Percentiles rank a stretch among this genome's conserved stretches.
These are phyloP conservation scores for Nerophis lumbriciformis DNA, from an alignment of 2,113 vertebrate genomes.

Conservation along the genomic window DNA sequence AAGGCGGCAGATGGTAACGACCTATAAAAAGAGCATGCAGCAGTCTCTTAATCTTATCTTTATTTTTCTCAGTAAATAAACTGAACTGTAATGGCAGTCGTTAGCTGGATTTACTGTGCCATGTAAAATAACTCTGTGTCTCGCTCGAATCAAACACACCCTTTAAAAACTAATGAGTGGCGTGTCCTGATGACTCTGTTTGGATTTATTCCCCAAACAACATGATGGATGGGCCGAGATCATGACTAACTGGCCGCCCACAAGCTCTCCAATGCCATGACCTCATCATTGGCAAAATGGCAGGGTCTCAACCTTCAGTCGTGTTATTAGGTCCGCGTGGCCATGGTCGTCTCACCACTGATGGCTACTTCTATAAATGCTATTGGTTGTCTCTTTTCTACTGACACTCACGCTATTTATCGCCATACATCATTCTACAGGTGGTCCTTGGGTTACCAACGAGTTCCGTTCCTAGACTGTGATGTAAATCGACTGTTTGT, in stretches of 20 bases:
- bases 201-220: constrained; percentile 52
- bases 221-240: constrained; percentile 57
- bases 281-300: constrained; percentile 56
- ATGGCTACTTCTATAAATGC: constrained; percentile 3
- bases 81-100: constrained; percentile 31
- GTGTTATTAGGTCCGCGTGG: constrained; percentile 36
- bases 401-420: too few species aligned
- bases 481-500: too few species aligned
- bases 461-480: too few species aligned
- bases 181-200: constrained; percentile 35
- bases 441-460: too few species aligned
- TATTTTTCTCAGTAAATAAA: constrained; percentile 53
- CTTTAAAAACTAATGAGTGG: constrained; percentile 7
- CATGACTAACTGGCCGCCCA: constrained; percentile 54
- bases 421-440: too few species aligned
- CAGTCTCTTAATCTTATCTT: constrained; percentile 43
- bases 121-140: constrained; percentile 23
- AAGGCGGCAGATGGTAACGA: constrained; percentile 37
- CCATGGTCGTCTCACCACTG: constrained; percentile 28
- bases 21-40: constrained; percentile 34
- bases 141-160: constrained; percentile 13
- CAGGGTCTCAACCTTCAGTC: constrained; percentile 48
- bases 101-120: constrained; percentile 36
- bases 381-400: not conserved
- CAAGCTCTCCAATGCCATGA: constrained; percentile 49